Conservation (phyloP, 1,140 invertebrate species). For the Drosophila kanapiae region DNA sequence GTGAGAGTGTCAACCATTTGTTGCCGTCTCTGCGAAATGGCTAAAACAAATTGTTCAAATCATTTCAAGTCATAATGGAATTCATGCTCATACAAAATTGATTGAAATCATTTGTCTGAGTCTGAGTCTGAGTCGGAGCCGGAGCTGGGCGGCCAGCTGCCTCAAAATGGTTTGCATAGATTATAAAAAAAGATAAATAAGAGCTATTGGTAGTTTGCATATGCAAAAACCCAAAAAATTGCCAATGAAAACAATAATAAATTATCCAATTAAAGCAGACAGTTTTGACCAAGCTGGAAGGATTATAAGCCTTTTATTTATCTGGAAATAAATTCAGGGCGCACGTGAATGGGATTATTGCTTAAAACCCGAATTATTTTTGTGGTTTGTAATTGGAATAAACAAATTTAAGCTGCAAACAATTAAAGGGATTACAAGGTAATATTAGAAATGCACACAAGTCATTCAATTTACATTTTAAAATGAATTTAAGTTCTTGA, state of each 20-base stretch:
- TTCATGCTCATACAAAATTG: constrained; percentile 44
- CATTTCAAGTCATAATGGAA: constrained; percentile 46
- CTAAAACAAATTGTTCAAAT: constrained; percentile 51
- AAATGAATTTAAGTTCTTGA: too few species aligned
- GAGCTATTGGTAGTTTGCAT: constrained; percentile 8
- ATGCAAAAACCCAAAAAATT: background rate
- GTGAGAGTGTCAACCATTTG: constrained; percentile 22
- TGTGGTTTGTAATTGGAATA: background rate
- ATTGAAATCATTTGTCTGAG: constrained; percentile 60
- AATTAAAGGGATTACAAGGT: too few species aligned
- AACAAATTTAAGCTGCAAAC: too few species aligned
- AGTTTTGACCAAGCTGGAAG: too few species aligned
- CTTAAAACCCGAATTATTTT: background rate
- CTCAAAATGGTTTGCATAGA: constrained; percentile 4
- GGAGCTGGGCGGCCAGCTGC: constrained; percentile 8
- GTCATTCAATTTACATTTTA: too few species aligned
- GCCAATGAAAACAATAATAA: background rate
- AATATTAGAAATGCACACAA: too few species aligned
- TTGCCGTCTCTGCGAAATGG: constrained; percentile 32
- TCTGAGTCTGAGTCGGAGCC: constrained; percentile 24
- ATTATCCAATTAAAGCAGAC: background rate
- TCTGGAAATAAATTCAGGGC: background rate
- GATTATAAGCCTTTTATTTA: background rate
- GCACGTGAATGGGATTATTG: background rate
- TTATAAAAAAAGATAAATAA: constrained; percentile 12